These are phyloP conservation scores for Hedychridium roseum DNA, from an alignment of 2,888 invertebrate species.

Conservation along the genomic window DNA sequence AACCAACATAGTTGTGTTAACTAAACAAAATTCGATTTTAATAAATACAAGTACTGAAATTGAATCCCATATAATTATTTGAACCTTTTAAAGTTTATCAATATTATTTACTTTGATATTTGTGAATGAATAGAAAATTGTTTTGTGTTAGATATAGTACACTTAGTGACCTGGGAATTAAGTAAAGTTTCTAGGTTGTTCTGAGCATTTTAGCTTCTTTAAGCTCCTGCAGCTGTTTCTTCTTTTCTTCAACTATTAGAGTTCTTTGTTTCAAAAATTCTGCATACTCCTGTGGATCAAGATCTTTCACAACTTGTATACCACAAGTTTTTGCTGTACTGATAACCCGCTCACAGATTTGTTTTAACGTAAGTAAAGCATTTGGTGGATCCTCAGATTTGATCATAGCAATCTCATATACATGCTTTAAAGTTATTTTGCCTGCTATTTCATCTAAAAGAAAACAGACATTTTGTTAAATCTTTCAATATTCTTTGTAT, in stretches of 20 bases:
- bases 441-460: constrained; percentile 76
- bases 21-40: too few species aligned
- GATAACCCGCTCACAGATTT: constrained; percentile 82
- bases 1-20: too few species aligned
- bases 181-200: too few species aligned
- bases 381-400: constrained; percentile 86
- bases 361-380: constrained; percentile 71
- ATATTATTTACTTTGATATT: too few species aligned
- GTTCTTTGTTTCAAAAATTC: constrained; percentile 82
- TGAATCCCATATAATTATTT: too few species aligned
- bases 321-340: constrained; percentile 83
- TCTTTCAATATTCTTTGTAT: not conserved
- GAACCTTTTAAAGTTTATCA: too few species aligned
- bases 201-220: constrained; percentile 92
- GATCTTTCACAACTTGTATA: constrained; percentile 80
- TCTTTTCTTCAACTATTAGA: constrained; percentile 75
- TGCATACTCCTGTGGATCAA: constrained; percentile 83
- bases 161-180: too few species aligned
- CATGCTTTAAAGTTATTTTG: constrained; percentile 90
- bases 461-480: not conserved
- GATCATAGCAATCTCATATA: constrained; percentile 98
- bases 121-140: too few species aligned
- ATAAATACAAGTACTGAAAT: too few species aligned
- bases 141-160: too few species aligned
- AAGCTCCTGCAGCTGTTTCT: constrained; percentile 79